Evolutionary conservation across 2,113 vertebrate species (phyloP).

Genomic region (pig (Sus scrofa)): T2T-Sscrofa CM000829.6:19610001-19610500

Average conservation of each 20-base stretch:
- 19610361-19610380: too few species aligned
- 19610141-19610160: not conserved
- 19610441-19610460: not conserved
- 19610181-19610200: not conserved
- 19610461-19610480: not conserved
- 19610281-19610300: not conserved
- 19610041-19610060: not conserved
- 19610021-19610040: not conserved
- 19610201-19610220: not conserved
- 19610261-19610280: not conserved
- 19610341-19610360: accelerated
- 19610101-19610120: not conserved
- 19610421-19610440: not conserved
- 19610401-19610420: accelerated
- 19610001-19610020: not conserved
- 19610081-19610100: not conserved
- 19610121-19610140: not conserved
- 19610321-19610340: not conserved
- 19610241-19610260: not conserved
- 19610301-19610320: accelerated
- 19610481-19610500: too few species aligned
- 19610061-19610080: not conserved
- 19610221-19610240: not conserved
- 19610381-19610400: not conserved
- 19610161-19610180: not conserved